A percentile compares a stretch with the other conserved stretches of the same genome.
Conservation (phyloP, 2,797 vertebrate species). For the Sylvilagus floridanus region DNA sequence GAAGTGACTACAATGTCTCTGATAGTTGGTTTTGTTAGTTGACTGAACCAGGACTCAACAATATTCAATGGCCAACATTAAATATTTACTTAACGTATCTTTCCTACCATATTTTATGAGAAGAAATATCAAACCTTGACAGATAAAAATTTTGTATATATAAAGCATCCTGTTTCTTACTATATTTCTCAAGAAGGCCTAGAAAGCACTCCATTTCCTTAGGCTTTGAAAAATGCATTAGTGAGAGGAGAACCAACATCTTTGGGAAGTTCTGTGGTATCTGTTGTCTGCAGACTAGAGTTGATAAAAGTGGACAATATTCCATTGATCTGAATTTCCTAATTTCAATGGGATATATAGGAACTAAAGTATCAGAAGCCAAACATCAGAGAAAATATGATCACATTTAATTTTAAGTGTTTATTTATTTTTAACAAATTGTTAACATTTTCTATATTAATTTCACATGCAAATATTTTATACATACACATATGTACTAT, state of each 20-base stretch:
- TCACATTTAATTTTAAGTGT: background rate
- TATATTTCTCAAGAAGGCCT: background rate
- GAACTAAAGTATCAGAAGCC: background rate
- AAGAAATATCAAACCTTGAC: conserved; percentile 5
- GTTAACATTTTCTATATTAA: too few relatives aligned
- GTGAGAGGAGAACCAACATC: background rate
- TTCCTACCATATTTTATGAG: background rate
- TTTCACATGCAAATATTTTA: too few relatives aligned
- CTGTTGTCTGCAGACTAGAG: background rate
- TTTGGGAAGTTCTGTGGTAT: background rate
- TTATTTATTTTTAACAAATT: too few relatives aligned
- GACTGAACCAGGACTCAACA: background rate
- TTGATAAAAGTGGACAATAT: background rate
- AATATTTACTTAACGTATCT: background rate
- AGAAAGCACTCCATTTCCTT: background rate
- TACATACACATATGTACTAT: too few relatives aligned
- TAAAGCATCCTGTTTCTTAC: background rate
- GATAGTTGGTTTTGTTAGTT: background rate
- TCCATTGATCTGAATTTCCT: background rate
- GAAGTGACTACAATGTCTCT: conserved; percentile 11
- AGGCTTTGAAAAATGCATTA: background rate
- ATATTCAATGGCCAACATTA: background rate
- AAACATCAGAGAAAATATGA: background rate
- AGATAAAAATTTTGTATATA: conserved; percentile 5
- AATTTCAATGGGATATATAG: background rate